A percentile compares a stretch with the other conserved stretches of the same genome.
Conservation (phyloP, 2,888 invertebrate species). For the Herminia tarsipennalis region DNA sequence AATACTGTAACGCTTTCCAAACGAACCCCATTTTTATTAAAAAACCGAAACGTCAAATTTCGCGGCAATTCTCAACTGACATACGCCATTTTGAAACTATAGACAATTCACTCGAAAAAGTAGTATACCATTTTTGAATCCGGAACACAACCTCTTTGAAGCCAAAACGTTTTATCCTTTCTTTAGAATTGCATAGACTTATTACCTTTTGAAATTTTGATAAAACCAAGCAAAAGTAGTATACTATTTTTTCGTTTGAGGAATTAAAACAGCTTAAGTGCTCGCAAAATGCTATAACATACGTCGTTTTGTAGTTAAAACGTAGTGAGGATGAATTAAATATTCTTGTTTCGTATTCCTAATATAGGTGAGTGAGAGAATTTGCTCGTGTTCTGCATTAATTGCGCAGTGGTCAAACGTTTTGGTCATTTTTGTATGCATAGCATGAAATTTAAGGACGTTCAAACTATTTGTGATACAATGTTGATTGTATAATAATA, state of each 20-base stretch:
- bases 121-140: constrained; percentile 71
- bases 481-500: no score
- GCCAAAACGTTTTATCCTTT: constrained; percentile 56
- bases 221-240: constrained; percentile 63
- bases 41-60: constrained; percentile 24
- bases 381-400: constrained; percentile 32
- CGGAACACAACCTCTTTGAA: constrained; percentile 46
- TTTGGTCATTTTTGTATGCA: no score
- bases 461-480: no score
- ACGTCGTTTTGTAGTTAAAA: constrained; percentile 33
- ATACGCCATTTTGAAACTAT: constrained; percentile 47
- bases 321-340: constrained; percentile 11
- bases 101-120: constrained; percentile 39
- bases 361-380: constrained; percentile 38
- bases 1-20: constrained; percentile 56
- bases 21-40: constrained; percentile 11
- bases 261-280: constrained; percentile 52
- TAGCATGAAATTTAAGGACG: no score
- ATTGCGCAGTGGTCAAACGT: no score
- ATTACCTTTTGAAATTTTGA: constrained; percentile 44
- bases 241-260: constrained; percentile 61
- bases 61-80: constrained; percentile 1
- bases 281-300: neutral
- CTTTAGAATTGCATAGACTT: constrained; percentile 36
- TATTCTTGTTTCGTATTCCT: constrained; percentile 23